These are phyloP conservation scores for Tinamus guttatus DNA, from an alignment of 2,113 vertebrate species.

Conservation along the genomic window DNA sequence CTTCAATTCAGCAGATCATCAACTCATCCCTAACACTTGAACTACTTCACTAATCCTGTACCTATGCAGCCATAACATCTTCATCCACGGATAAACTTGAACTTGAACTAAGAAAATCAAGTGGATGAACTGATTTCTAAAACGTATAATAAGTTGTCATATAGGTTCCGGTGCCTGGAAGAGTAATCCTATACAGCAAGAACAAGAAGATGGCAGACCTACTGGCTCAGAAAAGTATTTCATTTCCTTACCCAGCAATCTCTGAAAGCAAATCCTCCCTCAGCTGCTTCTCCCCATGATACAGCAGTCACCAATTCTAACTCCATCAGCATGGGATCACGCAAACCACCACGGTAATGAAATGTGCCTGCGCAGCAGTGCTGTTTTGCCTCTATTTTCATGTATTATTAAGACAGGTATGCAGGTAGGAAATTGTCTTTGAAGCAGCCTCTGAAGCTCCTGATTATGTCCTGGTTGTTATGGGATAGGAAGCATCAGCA, in stretches of 20 bases:
- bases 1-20: not conserved
- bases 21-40: not conserved
- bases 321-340: not conserved
- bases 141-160: not conserved
- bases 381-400: not conserved
- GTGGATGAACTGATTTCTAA: not conserved
- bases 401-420: not conserved
- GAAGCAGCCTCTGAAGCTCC: not conserved
- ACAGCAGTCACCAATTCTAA: not conserved
- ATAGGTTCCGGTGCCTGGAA: not conserved
- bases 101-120: not conserved
- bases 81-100: not conserved
- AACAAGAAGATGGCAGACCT: not conserved
- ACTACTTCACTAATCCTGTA: not conserved
- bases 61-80: not conserved
- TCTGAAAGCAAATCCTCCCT: not conserved
- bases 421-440: not conserved
- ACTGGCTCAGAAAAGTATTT: not conserved
- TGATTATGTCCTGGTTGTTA: not conserved
- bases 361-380: not conserved
- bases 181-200: not conserved
- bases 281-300: not conserved
- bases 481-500: not conserved
- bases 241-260: not conserved
- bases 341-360: not conserved